phyloP scores from a whole-genome alignment of 1,140 invertebrate genomes.

The Drosophila santomea region DNA sequence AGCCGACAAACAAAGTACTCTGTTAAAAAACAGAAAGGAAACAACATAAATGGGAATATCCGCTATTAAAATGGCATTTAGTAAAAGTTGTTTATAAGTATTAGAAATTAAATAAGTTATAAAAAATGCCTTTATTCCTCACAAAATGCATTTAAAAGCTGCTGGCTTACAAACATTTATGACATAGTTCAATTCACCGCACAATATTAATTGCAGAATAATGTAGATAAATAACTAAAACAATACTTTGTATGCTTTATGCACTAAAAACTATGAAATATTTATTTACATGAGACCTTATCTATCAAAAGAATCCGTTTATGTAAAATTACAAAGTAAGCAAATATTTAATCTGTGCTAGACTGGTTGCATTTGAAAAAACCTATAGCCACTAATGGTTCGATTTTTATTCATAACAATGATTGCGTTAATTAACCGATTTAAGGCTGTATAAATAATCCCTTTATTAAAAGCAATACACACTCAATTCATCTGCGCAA shows the following conservation, averaged over 20 bases:
- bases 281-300: neutral
- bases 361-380: neutral
- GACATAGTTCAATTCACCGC: neutral
- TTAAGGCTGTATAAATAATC: slow-evolving; percentile 28
- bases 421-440: slow-evolving; percentile 37
- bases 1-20: neutral
- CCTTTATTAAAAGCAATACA: slow-evolving; percentile 34
- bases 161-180: no score
- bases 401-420: slow-evolving; percentile 22
- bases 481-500: slow-evolving; percentile 22
- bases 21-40: no score
- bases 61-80: no score
- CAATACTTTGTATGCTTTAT: neutral
- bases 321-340: slow-evolving; percentile 1
- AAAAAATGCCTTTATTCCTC: no score
- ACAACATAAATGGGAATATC: no score
- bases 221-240: neutral
- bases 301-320: neutral
- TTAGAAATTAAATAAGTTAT: no score
- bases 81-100: no score
- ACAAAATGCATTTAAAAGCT: no score
- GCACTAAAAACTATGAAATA: neutral
- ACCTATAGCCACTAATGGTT: slow-evolving; percentile 12
- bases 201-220: neutral
- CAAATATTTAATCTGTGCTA: neutral